Base-by-base conservation (phyloP, 2,888 invertebrate species). In the Apoderus coryli region DNA sequence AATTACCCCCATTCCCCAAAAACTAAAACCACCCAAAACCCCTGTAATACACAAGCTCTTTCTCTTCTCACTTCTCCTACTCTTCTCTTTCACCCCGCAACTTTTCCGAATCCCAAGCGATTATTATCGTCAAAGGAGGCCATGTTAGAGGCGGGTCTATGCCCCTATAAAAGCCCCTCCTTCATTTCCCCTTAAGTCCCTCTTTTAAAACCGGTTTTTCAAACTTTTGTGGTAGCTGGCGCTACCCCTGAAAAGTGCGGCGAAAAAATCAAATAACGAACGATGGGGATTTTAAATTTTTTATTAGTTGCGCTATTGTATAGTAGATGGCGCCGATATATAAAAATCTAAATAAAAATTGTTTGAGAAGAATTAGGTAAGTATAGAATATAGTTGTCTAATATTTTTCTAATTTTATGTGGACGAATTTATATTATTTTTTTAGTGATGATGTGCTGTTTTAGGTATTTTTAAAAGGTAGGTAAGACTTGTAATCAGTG, bases 131-230 rank as follows among this genome's bases (percentile, higher is more conserved):
- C 50, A 48, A 54, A 53, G 56, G 57, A 56, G 51, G 57, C 57
- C 59, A 59, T 57, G 54, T 56, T 56, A 52, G 47, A 48, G 59
- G 59, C 55, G 59, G 58, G 50, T 56, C 50, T 47, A 35, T 27
- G 44, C 47, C 47, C 39, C 38, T 37, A 33, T 37, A 40, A 31
- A 34, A 44, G 39, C 42, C 48, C 39, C 32, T 47, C 50, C 50
- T 41, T 47, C 50, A 49, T 41, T 38, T 39, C 42, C 43, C 44
- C 39, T 41, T 40, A 39, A 30, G 27, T 33, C 31, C 40, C 44
- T 43, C 45, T 46, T 47, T 39, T 36, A 31, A 32, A 38, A 34
- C 37, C 25, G 27, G 14, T 40, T 41, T 41, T 38, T 34, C 26
- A 35, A 34, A 29, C 35, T 31, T 37, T 34, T 44, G 43, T 32